Conservation (phyloP, 37 sponge, comb jelly and placozoan genomes). For the Aphrocallistes beatrix region DNA sequence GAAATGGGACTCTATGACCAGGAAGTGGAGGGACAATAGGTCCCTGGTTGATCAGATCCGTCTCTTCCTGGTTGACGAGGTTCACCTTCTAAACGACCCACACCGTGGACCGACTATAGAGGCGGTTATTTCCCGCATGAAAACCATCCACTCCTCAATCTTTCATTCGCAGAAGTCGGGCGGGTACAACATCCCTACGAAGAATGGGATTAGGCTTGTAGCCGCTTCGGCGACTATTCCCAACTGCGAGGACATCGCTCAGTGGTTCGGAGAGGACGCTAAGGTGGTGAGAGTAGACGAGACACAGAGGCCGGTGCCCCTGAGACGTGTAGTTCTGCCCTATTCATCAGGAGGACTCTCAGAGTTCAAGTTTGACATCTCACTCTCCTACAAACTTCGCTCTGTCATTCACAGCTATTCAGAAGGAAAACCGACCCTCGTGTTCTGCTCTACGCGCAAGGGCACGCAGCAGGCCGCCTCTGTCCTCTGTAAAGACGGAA, state of each 20-base stretch:
- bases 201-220: constrained; percentile 57
- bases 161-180: neutral
- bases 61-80: constrained; percentile 93
- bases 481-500: constrained; percentile 69
- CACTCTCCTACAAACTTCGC: constrained; percentile 81
- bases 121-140: constrained; percentile 97
- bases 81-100: constrained; percentile 90
- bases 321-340: constrained; percentile 83
- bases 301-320: constrained; percentile 79
- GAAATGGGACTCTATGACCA: constrained; percentile 98
- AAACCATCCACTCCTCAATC: constrained; percentile 72
- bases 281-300: constrained; percentile 63
- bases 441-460: constrained; percentile 96
- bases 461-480: constrained; percentile 87
- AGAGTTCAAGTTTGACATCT: constrained; percentile 84
- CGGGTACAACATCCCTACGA: too few species aligned
- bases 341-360: constrained; percentile 55
- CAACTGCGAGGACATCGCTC: constrained; percentile 73
- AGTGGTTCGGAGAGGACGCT: neutral
- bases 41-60: constrained; percentile 68
- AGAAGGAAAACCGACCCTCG: constrained; percentile 82
- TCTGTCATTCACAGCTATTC: constrained; percentile 77
- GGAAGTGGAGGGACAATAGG: constrained; percentile 87
- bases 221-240: constrained; percentile 98
- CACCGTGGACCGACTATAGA: constrained; percentile 88